A percentile compares a stretch with the other conserved stretches of the same genome.
Conservation (phyloP, 2,797 vertebrate genomes). For the Heterohyrax brucei region DNA sequence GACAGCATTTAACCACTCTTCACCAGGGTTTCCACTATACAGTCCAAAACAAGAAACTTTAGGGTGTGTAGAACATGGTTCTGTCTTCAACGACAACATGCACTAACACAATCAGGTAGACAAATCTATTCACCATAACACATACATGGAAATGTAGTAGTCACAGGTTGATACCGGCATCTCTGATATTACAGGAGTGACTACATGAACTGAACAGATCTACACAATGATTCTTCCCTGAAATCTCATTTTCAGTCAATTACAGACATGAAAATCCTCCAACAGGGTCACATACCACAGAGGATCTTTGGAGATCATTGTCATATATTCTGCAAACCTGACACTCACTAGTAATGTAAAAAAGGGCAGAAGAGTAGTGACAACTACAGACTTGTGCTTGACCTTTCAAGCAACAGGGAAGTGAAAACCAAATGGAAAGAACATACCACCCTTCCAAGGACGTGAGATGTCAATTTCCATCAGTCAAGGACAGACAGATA, state of each 20-base stretch:
- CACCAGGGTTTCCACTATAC: not conserved
- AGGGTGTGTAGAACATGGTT: rapidly evolving
- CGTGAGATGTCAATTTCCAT: rapidly evolving
- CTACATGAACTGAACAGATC: rapidly evolving
- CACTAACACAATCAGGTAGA: not conserved
- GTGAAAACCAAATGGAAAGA: not conserved
- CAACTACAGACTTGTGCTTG: not conserved
- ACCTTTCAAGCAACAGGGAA: not conserved
- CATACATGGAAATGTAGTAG: rapidly evolving
- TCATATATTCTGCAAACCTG: not conserved
- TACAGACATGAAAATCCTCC: not conserved
- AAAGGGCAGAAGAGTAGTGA: not conserved
- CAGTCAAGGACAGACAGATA: not conserved
- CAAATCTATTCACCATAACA: not conserved
- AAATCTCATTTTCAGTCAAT: not conserved
- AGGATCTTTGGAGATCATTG: not conserved
- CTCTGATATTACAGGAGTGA: rapidly evolving
- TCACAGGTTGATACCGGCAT: rapidly evolving
- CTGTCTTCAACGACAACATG: not conserved
- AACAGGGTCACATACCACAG: rapidly evolving
- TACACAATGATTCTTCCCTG: no score
- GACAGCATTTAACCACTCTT: no score
- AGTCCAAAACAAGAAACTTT: not conserved
- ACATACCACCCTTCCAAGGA: not conserved
- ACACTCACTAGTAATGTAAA: not conserved